Evolutionary conservation across 2,888 invertebrate species (phyloP).

Genomic region (Opisthograptis luteolata): DNA sequence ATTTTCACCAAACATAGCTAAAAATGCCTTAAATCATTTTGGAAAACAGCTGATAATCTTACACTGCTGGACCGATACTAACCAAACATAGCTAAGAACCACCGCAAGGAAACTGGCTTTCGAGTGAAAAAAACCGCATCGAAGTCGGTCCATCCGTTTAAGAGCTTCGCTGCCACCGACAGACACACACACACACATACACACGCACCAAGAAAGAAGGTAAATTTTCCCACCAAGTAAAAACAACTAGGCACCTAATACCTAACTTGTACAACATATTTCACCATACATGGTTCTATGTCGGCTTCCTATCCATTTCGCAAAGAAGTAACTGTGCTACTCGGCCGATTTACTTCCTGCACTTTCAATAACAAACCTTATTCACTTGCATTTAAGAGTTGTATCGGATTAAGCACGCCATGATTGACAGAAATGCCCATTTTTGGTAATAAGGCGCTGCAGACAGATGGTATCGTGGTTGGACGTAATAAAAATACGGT

Average conservation of each 20-base stretch:
- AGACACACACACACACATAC: no score
- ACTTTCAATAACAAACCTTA: slow-evolving; percentile 32
- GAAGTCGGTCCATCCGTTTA: no score
- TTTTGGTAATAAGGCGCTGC: slow-evolving; percentile 55
- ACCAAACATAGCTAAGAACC: no score
- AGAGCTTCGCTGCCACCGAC: no score
- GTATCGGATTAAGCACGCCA: slow-evolving; percentile 21
- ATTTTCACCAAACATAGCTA: no score
- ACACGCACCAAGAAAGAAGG: no score
- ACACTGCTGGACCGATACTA: no score
- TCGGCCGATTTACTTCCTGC: slow-evolving; percentile 32
- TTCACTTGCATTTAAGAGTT: slow-evolving; percentile 17
- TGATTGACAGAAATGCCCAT: slow-evolving; percentile 53
- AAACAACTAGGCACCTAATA: background rate
- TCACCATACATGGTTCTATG: slow-evolving; percentile 50
- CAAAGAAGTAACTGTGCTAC: slow-evolving; percentile 57
- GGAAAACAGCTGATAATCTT: no score
- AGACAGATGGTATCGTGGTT: slow-evolving; percentile 48
- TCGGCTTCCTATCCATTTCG: slow-evolving; percentile 59
- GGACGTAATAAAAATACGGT: slow-evolving; percentile 47
- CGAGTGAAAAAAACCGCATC: no score
- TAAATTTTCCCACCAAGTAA: slow-evolving; percentile 15
- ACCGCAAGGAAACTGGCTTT: no score
- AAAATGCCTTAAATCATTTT: no score
- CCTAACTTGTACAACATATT: slow-evolving; percentile 31